Evolutionary conservation across 2,113 vertebrate genomes (phyloP).

Genomic region (Microtus ochrogaster): DNA sequence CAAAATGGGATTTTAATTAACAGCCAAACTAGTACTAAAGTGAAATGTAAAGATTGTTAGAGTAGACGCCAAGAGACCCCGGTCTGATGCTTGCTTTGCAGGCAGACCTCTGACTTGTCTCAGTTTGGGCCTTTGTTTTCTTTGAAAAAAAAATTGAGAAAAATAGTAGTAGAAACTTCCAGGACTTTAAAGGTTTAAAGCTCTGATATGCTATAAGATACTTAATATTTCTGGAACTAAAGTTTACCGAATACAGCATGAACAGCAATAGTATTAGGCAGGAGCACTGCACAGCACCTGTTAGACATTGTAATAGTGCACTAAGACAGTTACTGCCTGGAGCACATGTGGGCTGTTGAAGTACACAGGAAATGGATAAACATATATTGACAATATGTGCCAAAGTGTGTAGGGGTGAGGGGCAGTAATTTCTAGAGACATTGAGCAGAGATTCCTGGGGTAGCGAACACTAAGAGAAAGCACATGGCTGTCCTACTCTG

Average conservation of each 20-base stretch:
- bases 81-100: not conserved
- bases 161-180: conserved; percentile 44
- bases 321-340: not conserved
- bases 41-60: conserved; percentile 11
- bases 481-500: not conserved
- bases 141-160: not conserved
- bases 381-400: not conserved
- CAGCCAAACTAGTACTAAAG: conserved; percentile 19
- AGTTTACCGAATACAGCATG: not conserved
- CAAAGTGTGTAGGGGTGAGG: not conserved
- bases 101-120: conserved; percentile 10
- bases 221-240: not conserved
- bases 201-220: not conserved
- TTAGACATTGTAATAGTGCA: not conserved
- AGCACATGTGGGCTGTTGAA: not conserved
- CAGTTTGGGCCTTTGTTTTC: not conserved
- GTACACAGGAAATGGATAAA: not conserved
- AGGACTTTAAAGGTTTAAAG: not conserved
- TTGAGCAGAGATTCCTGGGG: not conserved
- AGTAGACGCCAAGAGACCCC: not conserved
- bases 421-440: not conserved
- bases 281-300: not conserved
- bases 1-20: conserved; percentile 50
- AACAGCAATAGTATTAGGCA: not conserved
- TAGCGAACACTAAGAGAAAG: not conserved